These are phyloP conservation scores for Melinaea marsaeus DNA, from an alignment of 2,888 invertebrate species.

Conservation along the genomic window DNA sequence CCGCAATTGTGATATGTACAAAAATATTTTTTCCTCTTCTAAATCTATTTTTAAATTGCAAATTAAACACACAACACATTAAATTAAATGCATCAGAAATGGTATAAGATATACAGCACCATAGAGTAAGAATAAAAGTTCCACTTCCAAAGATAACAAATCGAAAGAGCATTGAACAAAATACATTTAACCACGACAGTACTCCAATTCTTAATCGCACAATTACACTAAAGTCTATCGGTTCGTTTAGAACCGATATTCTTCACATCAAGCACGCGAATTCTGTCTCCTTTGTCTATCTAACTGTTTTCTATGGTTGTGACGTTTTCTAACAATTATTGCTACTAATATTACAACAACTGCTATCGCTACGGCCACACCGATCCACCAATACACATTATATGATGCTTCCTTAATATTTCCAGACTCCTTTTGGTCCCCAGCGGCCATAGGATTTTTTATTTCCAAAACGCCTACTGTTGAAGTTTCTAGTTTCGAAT, in stretches of 20 bases:
- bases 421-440: slow-evolving; percentile 47
- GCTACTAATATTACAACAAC: slow-evolving; percentile 63
- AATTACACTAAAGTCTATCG: slow-evolving; percentile 59
- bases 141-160: slow-evolving; percentile 10
- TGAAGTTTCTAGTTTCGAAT: slow-evolving; percentile 62
- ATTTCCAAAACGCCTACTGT: slow-evolving; percentile 70
- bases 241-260: slow-evolving; percentile 74
- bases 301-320: slow-evolving; percentile 69
- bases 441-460: slow-evolving; percentile 59
- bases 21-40: slow-evolving; percentile 70
- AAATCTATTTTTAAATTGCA: slow-evolving; percentile 41
- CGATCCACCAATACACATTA: slow-evolving; percentile 73
- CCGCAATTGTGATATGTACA: slow-evolving; percentile 76
- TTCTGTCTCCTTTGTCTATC: slow-evolving; percentile 70
- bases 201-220: slow-evolving; percentile 53
- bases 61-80: slow-evolving; percentile 27
- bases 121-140: slow-evolving; percentile 33
- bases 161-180: slow-evolving; percentile 24
- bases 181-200: slow-evolving; percentile 37
- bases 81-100: slow-evolving; percentile 26
- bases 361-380: slow-evolving; percentile 64
- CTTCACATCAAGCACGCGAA: slow-evolving; percentile 71
- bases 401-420: slow-evolving; percentile 65
- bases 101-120: slow-evolving; percentile 34
- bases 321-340: slow-evolving; percentile 71